A percentile compares a stretch with the other conserved stretches of the same genome.
phyloP scores from a whole-genome alignment of 2,888 invertebrate species.

The Ophion ventricosus region DNA sequence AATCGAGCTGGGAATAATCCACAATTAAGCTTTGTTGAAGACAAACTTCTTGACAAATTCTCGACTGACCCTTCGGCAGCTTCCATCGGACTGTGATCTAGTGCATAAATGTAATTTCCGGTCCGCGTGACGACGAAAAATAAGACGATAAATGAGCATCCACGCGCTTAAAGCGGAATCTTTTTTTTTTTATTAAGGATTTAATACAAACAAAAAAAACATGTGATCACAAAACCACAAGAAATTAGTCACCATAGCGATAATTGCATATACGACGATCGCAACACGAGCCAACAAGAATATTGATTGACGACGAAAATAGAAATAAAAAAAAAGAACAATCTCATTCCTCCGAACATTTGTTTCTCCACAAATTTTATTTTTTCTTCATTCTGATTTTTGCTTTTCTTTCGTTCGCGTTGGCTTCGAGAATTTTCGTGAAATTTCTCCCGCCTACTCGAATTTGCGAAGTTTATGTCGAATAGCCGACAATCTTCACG shows the following conservation, averaged over 20 bases:
- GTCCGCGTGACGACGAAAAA: neutral
- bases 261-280: no score
- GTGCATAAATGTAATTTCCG: neutral
- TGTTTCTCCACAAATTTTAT: neutral
- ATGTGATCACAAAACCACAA: no score
- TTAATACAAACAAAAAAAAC: no score
- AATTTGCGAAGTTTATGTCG: slow-evolving; percentile 37
- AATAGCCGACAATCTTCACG: slow-evolving; percentile 39
- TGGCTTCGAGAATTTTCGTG: neutral
- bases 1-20: neutral
- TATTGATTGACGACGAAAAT: neutral
- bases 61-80: neutral
- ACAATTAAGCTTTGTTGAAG: neutral
- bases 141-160: no score
- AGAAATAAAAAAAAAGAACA: neutral
- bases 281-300: neutral
- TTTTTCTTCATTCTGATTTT: neutral
- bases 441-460: neutral
- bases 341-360: neutral
- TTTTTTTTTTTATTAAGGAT: neutral
- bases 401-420: neutral
- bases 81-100: neutral
- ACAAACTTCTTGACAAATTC: neutral
- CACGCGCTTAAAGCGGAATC: no score
- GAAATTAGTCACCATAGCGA: no score